Percentiles rank a stretch among this genome's conserved stretches.
These are phyloP conservation scores for Saxidomus purpurata DNA, from an alignment of 1,140 invertebrate genomes.

Conservation along the genomic window DNA sequence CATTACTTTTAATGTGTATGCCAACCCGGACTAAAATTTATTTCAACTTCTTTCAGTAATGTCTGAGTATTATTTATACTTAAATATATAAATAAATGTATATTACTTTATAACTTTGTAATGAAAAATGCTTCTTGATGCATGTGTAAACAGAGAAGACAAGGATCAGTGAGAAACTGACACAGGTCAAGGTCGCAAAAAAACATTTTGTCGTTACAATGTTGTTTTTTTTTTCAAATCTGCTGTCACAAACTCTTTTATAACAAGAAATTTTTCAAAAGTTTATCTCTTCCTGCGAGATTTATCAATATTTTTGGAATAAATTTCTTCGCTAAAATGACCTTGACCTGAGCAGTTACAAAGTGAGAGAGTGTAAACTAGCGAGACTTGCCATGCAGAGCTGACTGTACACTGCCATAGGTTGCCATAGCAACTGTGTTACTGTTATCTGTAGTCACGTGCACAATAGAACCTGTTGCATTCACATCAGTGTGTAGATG, in stretches of 20 bases:
- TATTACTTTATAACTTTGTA: too few species aligned
- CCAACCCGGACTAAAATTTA: too few species aligned
- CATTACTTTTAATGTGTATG: too few species aligned
- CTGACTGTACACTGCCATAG: conserved; percentile 86
- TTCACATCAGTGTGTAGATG: conserved; percentile 88
- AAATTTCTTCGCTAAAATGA: not conserved
- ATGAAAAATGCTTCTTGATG: not conserved
- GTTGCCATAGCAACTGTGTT: conserved; percentile 84
- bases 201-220: too few species aligned
- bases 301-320: too few species aligned
- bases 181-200: conserved; percentile 10
- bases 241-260: too few species aligned
- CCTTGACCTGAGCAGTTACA: conserved; percentile 41
- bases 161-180: conserved; percentile 7
- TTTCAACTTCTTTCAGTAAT: too few species aligned
- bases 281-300: too few species aligned
- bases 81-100: too few species aligned
- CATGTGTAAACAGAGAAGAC: conserved; percentile 37
- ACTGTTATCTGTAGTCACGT: conserved; percentile 83
- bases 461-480: conserved; percentile 84
- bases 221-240: too few species aligned
- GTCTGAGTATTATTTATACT: too few species aligned
- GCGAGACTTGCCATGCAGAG: conserved; percentile 85
- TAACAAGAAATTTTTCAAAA: too few species aligned
- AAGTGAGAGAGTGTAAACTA: conserved; percentile 66